Evolutionary conservation across 2,888 invertebrate genomes (phyloP).

Genomic region (Nemotelus pantherinus): DNA sequence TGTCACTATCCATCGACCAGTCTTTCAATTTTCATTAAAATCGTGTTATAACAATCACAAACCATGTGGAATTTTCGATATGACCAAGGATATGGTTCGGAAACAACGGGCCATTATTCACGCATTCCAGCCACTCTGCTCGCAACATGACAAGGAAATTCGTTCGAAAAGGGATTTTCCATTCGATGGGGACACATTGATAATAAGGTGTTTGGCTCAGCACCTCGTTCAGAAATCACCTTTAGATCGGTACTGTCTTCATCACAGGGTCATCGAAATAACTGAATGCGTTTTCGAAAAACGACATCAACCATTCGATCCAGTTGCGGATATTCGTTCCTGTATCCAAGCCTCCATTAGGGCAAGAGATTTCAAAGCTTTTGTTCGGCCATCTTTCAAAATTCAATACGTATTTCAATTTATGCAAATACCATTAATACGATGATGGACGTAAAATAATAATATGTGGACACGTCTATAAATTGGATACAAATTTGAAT

Average conservation of each 20-base stretch:
- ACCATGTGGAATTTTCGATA: conserved; percentile 22
- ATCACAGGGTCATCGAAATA: neutral
- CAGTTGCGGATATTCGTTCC: neutral
- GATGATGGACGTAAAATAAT: conserved; percentile 50
- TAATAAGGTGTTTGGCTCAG: conserved; percentile 16
- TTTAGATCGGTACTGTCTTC: conserved; percentile 28
- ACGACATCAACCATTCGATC: no score
- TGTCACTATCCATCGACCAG: conserved; percentile 5
- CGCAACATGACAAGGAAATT: no score
- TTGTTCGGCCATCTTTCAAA: conserved; percentile 7
- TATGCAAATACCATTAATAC: conserved; percentile 51
- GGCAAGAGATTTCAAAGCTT: neutral
- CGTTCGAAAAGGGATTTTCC: no score
- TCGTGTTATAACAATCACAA: conserved; percentile 29
- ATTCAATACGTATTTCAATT: conserved; percentile 27
- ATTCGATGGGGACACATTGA: neutral
- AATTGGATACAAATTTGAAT: conserved; percentile 50
- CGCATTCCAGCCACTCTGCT: no score
- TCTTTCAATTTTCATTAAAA: conserved; percentile 28
- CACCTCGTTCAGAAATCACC: conserved; percentile 35
- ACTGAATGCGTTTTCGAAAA: no score
- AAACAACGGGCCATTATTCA: no score
- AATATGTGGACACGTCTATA: conserved; percentile 49
- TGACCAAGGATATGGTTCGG: no score
- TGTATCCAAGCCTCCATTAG: neutral